phyloP scores from a whole-genome alignment of 2,888 invertebrate genomes.

The Brassicogethes aeneus region DNA sequence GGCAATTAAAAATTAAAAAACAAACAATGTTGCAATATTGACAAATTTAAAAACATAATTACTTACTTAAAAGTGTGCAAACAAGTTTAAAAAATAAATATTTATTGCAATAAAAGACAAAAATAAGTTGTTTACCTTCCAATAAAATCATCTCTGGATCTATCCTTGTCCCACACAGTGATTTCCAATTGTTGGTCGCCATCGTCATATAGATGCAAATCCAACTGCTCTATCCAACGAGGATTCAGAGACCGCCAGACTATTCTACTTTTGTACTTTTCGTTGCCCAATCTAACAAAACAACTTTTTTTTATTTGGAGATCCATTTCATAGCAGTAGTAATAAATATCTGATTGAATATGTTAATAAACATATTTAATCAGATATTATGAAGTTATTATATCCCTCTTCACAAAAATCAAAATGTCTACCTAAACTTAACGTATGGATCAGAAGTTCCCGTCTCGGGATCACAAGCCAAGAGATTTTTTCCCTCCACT shows the following conservation, averaged over 20 bases:
- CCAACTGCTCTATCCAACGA: slow-evolving; percentile 95
- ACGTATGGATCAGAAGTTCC: slow-evolving; percentile 89
- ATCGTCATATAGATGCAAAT: slow-evolving; percentile 91
- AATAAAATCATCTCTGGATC: slow-evolving; percentile 78
- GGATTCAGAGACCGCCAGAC: slow-evolving; percentile 79
- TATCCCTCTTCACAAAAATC: neutral
- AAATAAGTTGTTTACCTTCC: slow-evolving; percentile 72
- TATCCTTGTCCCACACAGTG: slow-evolving; percentile 83
- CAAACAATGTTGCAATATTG: no score
- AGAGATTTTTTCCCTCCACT: slow-evolving; percentile 87
- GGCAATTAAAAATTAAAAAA: no score
- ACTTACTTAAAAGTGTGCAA: no score
- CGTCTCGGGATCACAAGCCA: slow-evolving; percentile 80
- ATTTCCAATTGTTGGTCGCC: slow-evolving; percentile 87
- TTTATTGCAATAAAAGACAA: no score
- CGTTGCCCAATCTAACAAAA: slow-evolving; percentile 74
- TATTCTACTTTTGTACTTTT: slow-evolving; percentile 94
- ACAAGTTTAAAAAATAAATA: no score
- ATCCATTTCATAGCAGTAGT: no score
- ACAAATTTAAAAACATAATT: no score
- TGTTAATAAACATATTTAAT: neutral
- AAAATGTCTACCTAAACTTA: slow-evolving; percentile 73
- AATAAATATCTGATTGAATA: no score
- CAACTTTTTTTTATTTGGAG: no score
- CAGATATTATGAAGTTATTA: neutral